Evolutionary conservation across 2,113 vertebrate genomes (phyloP).

Genomic region (Taxidea taxus): DNA sequence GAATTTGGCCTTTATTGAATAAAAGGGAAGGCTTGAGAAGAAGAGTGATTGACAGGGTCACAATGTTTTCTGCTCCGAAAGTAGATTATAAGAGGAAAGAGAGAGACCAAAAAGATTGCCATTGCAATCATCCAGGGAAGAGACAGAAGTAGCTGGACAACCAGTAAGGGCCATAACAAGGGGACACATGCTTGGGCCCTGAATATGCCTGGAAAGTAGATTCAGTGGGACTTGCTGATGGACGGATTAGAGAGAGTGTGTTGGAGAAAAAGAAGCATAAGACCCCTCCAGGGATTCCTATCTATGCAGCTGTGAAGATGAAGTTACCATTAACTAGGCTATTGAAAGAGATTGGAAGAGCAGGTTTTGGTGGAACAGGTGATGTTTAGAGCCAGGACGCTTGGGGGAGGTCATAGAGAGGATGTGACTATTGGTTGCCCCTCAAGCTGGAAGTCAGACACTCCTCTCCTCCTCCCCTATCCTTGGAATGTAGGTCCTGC

Average conservation of each 20-base stretch:
- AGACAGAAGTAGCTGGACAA: neutral
- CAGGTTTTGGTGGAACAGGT: neutral
- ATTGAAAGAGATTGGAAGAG: neutral
- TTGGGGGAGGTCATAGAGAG: neutral
- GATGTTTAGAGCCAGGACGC: neutral
- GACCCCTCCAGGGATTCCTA: neutral
- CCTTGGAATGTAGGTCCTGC: neutral
- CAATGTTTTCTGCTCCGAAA: neutral
- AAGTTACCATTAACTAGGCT: neutral
- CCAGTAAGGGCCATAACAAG: no score
- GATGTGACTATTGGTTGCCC: neutral
- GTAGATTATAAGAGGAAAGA: neutral
- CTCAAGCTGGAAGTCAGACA: neutral
- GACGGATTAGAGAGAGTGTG: neutral
- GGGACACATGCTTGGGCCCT: neutral
- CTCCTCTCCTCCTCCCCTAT: neutral
- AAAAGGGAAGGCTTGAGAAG: neutral
- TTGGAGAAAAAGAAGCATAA: neutral
- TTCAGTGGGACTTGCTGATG: neutral
- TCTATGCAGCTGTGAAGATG: neutral
- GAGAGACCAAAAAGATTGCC: neutral
- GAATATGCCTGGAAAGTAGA: neutral
- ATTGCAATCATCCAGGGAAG: neutral
- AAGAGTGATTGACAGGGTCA: neutral
- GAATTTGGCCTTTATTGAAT: neutral